These are phyloP conservation scores for Neuroterus valhalla DNA, from an alignment of 1,140 invertebrate species.

Conservation along the genomic window DNA sequence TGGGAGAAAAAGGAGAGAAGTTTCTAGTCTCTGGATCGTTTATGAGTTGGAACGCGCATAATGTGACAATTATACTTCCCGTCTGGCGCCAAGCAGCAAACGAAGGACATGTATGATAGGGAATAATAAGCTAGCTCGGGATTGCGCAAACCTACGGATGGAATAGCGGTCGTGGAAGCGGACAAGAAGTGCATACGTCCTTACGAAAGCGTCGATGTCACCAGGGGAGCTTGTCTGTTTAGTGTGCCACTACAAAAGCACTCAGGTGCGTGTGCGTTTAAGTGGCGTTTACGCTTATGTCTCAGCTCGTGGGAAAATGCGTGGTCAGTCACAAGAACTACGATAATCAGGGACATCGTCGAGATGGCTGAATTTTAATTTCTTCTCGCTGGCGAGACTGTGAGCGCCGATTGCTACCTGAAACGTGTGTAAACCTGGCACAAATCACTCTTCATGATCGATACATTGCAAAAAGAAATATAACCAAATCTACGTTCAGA, in stretches of 20 bases:
- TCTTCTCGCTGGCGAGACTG: constrained; percentile 9
- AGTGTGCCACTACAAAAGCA: constrained; percentile 4
- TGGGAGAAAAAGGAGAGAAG: constrained; percentile 4
- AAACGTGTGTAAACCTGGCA: constrained; percentile 8
- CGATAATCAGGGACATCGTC: constrained; percentile 52
- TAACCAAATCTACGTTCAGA: background rate
- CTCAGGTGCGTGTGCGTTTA: constrained; percentile 12
- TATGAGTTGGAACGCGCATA: constrained; percentile 35
- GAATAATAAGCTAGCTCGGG: constrained; percentile 22
- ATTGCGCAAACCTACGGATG: constrained; percentile 30
- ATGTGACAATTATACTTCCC: constrained; percentile 46
- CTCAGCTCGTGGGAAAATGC: constrained; percentile 49
- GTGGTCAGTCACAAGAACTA: constrained; percentile 30
- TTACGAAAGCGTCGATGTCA: constrained; percentile 41
- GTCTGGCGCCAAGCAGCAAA: constrained; percentile 47
- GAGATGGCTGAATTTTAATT: constrained; percentile 47
- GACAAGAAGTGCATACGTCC: constrained; percentile 34
- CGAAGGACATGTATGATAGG: constrained; percentile 41
- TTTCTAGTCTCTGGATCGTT: constrained; percentile 22
- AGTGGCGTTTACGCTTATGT: constrained; percentile 5
- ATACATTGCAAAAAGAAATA: background rate
- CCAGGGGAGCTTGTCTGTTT: background rate
- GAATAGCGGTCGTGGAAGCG: constrained; percentile 16
- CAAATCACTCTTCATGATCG: constrained; percentile 3
- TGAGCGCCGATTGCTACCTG: background rate